Evolutionary conservation across 2,888 invertebrate genomes (phyloP), one percentile per base, ranked within the genome.

Genomic region (Osedax frankpressi): DNA sequence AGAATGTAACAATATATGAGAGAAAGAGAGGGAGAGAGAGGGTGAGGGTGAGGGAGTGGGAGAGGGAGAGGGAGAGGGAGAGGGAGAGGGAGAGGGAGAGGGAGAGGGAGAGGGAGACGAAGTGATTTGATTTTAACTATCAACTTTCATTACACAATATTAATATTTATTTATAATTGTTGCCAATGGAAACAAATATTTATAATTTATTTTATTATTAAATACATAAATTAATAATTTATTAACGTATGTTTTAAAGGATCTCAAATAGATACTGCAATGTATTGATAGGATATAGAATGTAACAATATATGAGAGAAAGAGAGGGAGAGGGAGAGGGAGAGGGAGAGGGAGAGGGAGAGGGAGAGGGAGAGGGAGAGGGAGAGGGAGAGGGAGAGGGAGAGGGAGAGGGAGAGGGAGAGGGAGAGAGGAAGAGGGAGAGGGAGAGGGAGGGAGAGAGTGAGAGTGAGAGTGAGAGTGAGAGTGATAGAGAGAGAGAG

Each of bases 311-410:
- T n/a, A n/a, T n/a, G 25, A 25, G 67, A n/a, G 25, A 25, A 24
- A 25, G 25, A 25, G 25, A 25, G 67, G 24, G 67, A 25, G 19
- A 25, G 25, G 24, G 67, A 25, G 25, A 25, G 25, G 24, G 67
- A 25, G 25, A 25, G 25, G 24, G 25, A 25, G 25, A 25, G 67
- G 24, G 67, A 79, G 90, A 91, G 79, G 90, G 90, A 77, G 91
- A 92, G 80, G 91, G 88, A 83, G 86, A 92, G 29, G 91, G 91
- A 81, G 87, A 90, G 75, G 89, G 93, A 81, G 84, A 93, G 73
- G 92, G 78, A 75, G 73, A 78, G 77, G 28, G 79, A n/a, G 72
- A 75, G 71, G 76, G 77, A 6, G 76, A 76, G n/a, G 75, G 71
- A 60, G 76, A 74, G 73, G 67, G 30, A 65, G 72, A 30, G 19